These are phyloP conservation scores for Paraescarpia echinospica DNA, from an alignment of 1,140 invertebrate species.

Conservation along the genomic window DNA sequence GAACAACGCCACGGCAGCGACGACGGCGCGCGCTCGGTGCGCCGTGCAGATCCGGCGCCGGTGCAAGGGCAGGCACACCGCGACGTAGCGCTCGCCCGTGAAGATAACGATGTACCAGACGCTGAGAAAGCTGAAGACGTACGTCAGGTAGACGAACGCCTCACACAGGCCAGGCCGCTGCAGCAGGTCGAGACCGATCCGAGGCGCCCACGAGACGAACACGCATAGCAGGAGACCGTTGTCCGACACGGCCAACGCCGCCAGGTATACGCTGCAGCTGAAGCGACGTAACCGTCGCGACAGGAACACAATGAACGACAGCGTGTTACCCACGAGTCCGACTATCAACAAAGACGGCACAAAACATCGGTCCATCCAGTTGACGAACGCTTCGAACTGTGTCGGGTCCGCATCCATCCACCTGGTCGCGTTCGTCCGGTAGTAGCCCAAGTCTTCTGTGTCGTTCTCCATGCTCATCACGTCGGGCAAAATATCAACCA, in stretches of 20 bases:
- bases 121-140: constrained; percentile 23
- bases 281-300: constrained; percentile 69
- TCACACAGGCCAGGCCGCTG: constrained; percentile 33
- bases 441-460: not conserved
- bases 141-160: constrained; percentile 17
- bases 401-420: not conserved
- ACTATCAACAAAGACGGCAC: constrained; percentile 68
- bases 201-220: constrained; percentile 63
- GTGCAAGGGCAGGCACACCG: constrained; percentile 25
- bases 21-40: constrained; percentile 52
- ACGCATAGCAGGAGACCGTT: constrained; percentile 61
- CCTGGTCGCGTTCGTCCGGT: not conserved
- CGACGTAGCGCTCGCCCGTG: constrained; percentile 30
- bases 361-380: constrained; percentile 65
- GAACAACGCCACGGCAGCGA: constrained; percentile 14
- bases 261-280: constrained; percentile 69
- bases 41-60: constrained; percentile 23
- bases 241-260: constrained; percentile 62
- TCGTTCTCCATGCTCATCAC: not conserved
- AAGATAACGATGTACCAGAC: constrained; percentile 31
- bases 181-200: constrained; percentile 56
- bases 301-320: constrained; percentile 71
- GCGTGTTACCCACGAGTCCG: constrained; percentile 71
- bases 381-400: constrained; percentile 18
- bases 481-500: not conserved